phyloP scores from a whole-genome alignment of 2,888 invertebrate genomes.

The Chesias legatella region DNA sequence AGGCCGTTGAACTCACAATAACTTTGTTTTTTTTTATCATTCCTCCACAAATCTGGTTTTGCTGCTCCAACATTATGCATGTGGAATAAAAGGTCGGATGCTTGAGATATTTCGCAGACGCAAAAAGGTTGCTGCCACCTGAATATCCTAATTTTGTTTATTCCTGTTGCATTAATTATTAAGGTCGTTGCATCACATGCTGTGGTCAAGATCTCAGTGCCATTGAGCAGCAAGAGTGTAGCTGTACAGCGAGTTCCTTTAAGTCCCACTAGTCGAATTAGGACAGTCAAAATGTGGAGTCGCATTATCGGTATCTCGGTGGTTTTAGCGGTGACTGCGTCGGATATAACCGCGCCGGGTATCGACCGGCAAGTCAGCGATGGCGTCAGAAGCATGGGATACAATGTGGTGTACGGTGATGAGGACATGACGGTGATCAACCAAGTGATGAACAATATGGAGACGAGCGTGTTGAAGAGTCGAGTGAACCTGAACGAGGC shows the following conservation, averaged over 20 bases:
- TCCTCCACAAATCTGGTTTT: too few relatives aligned
- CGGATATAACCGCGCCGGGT: constrained; percentile 40
- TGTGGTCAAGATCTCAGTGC: constrained; percentile 27
- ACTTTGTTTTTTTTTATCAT: too few relatives aligned
- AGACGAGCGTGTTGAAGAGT: constrained; percentile 46
- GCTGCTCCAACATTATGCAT: too few relatives aligned
- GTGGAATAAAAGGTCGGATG: constrained; percentile 9
- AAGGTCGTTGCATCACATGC: constrained; percentile 53
- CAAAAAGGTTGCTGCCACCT: constrained; percentile 33
- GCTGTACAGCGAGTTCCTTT: neutral
- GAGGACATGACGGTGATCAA: constrained; percentile 57
- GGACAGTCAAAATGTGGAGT: constrained; percentile 17
- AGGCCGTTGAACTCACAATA: neutral
- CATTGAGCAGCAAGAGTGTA: constrained; percentile 23
- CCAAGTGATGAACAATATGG: constrained; percentile 50
- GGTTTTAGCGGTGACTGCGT: constrained; percentile 24
- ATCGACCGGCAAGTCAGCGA: constrained; percentile 47
- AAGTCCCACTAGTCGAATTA: constrained; percentile 1
- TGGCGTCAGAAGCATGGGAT: constrained; percentile 50
- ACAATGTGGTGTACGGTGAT: constrained; percentile 57
- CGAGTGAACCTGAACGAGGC: constrained; percentile 41
- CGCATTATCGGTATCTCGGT: constrained; percentile 27
- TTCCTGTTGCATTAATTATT: constrained; percentile 48
- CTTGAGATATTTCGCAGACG: constrained; percentile 3
- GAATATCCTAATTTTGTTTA: constrained; percentile 49